Percentiles rank a stretch among this genome's conserved stretches.
Conservation (phyloP, 2,797 vertebrate genomes). For the Enteromius thamalakanensis region DNA sequence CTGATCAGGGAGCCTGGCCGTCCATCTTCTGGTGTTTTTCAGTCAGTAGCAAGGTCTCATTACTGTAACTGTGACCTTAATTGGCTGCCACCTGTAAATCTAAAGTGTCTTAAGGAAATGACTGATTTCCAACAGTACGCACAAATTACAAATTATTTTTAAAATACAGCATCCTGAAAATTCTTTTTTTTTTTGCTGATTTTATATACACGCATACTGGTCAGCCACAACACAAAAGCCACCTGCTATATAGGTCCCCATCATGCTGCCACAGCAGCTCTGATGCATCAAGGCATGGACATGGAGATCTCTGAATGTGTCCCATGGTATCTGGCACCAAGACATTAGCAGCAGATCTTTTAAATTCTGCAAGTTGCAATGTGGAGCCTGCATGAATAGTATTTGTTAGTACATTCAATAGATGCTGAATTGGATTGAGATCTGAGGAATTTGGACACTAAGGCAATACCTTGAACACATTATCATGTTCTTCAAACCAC, state of each 20-base stretch:
- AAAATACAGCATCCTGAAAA: too few relatives aligned
- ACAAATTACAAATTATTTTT: too few relatives aligned
- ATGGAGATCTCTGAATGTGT: background rate
- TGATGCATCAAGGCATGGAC: too few relatives aligned
- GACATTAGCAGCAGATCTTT: background rate
- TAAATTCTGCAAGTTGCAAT: background rate
- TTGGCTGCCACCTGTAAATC: background rate
- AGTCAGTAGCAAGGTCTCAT: background rate
- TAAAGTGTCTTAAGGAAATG: background rate
- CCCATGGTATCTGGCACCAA: background rate
- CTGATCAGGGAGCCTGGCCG: too few relatives aligned
- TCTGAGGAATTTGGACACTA: background rate
- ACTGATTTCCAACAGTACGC: background rate
- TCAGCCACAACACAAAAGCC: background rate
- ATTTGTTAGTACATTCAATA: background rate
- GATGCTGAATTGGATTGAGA: background rate
- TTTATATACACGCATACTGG: too few relatives aligned
- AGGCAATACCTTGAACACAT: too few relatives aligned
- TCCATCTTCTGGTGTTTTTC: background rate
- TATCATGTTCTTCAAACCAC: too few relatives aligned
- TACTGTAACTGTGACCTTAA: background rate
- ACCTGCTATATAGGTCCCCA: background rate
- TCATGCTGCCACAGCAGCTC: too few relatives aligned
- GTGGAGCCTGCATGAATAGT: background rate
- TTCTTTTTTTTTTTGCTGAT: background rate